These are phyloP conservation scores for Hydropotes inermis DNA, from an alignment of 2,113 vertebrate species.

Conservation along the genomic window DNA sequence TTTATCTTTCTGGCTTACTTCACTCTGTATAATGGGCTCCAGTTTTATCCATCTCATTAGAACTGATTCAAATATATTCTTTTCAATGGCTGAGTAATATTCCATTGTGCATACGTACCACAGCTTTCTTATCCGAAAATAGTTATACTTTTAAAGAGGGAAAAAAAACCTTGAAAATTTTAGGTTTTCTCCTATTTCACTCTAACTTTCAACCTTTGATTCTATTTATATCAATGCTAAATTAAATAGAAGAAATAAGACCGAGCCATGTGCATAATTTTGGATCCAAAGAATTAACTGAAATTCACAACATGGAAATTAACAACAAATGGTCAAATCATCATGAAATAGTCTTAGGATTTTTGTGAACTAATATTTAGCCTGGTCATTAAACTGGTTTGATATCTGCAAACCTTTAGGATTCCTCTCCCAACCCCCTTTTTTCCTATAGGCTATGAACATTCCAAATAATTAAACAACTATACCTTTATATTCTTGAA, in stretches of 20 bases:
- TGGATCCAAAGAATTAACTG: conserved; percentile 34
- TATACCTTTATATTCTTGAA: conserved; percentile 11
- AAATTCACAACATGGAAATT: neutral
- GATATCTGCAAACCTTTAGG: neutral
- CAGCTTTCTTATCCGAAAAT: neutral
- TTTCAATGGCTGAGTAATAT: no score
- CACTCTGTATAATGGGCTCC: no score
- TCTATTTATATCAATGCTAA: neutral
- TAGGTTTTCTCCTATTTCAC: neutral
- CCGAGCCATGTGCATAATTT: neutral
- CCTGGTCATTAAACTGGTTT: neutral
- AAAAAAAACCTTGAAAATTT: neutral
- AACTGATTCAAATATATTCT: no score
- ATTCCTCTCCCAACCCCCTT: neutral
- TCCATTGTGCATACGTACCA: no score
- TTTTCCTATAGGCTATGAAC: neutral
- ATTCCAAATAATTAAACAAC: neutral
- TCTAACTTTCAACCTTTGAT: conserved; percentile 12
- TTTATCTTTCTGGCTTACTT: no score
- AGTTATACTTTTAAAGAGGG: neutral
- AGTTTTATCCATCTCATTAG: no score
- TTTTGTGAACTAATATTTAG: conserved; percentile 7
- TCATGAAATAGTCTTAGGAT: neutral
- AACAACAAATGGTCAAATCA: neutral
- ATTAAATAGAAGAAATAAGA: conserved; percentile 31